Conservation (phyloP, 2,113 vertebrate genomes). For the Sardina pilchardus region DNA sequence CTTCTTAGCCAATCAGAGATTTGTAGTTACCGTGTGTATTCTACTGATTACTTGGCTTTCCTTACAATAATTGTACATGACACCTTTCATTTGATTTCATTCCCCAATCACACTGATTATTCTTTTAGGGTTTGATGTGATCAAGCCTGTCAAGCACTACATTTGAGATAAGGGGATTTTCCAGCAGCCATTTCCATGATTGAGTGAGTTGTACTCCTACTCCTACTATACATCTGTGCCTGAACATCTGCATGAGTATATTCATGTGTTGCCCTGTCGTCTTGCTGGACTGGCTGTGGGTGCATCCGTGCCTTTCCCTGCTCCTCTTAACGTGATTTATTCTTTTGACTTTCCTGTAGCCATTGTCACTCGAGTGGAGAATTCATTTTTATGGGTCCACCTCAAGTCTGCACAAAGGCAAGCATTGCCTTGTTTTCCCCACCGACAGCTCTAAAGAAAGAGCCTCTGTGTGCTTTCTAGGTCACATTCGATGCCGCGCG, state of each 20-base stretch:
- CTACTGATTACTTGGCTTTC: background rate
- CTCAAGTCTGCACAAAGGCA: constrained; percentile 67
- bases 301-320: constrained; percentile 42
- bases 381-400: constrained; percentile 45
- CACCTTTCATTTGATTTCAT: background rate
- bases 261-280: constrained; percentile 38
- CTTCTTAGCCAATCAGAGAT: too few species aligned
- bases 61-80: background rate
- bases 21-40: background rate
- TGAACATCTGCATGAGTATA: constrained; percentile 32
- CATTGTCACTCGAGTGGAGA: constrained; percentile 5
- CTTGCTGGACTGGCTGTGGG: constrained; percentile 43
- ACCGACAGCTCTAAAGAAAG: constrained; percentile 23
- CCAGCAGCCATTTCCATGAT: background rate
- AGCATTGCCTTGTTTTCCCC: constrained; percentile 66
- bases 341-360: background rate
- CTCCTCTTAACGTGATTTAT: constrained; percentile 46
- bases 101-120: background rate
- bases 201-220: background rate
- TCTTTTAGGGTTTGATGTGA: background rate
- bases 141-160: background rate
- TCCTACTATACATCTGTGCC: background rate
- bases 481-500: constrained; percentile 43
- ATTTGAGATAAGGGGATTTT: background rate
- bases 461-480: constrained; percentile 47